Base-by-base conservation (phyloP, 2,888 invertebrate genomes). In the Anthoptus insignis region DNA sequence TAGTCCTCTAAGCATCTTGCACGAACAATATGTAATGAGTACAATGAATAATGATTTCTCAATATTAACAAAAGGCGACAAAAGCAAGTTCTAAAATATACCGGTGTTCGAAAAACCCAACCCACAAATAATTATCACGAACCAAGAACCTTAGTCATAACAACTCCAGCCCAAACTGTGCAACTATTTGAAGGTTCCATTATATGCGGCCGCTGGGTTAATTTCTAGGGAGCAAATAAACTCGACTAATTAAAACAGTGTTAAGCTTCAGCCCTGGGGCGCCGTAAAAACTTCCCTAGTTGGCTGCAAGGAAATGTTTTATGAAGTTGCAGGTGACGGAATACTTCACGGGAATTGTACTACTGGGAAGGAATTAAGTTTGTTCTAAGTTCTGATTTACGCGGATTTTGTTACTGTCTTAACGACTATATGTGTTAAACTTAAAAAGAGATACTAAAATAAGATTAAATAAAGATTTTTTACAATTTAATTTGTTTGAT, bases 171-270 rank as follows among this genome's bases (percentile, higher is more conserved):
- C 19, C 29, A 19, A 45, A 29, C 45, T 29, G 21, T 21, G 21
- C 21, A 58, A 58, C 58, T 58, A 58, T 32, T 42, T 34, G 47
- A 58, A 34, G 47, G 58, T 58, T 58, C n/a, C 22, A 59, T 50
- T 50, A 59, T 50, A 50, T 50, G 50, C 37, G 16, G 22, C 21
- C 21, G 39, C 27, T 57, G 24, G 49, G 65, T 66, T 68, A 70
- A 61, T 72, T 72, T 74, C 67, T 47, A 66, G 63, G 59, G 61
- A 52, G 70, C 67, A 71, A 72, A 73, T 73, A 71, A 70, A 67
- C 70, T 42, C 67, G 70, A 71, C 71, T 73, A 74, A 74, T 74
- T 74, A 73, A 71, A 74, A 73, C 61, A 63, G 69, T 58, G 72
- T 73, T 72, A 67, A 74, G 71, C 67, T 67, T 65, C 34, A 53